These are phyloP conservation scores for Sminthurinus aureus DNA, from an alignment of 2,888 invertebrate species.

Conservation along the genomic window DNA sequence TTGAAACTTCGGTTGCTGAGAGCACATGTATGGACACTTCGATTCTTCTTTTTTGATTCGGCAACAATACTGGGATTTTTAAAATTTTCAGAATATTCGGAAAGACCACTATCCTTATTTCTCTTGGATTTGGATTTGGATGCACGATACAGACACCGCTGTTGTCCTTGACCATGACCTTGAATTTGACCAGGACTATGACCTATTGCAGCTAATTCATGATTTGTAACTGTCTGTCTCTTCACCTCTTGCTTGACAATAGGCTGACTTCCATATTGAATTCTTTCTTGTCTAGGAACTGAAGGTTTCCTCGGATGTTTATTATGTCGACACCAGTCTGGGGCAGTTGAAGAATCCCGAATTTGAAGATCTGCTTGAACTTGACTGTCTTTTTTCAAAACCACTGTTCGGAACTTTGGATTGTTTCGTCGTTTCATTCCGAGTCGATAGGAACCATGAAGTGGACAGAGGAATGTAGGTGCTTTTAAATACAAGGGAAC, in stretches of 20 bases:
- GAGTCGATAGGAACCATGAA: constrained; percentile 26
- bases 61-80: constrained; percentile 24
- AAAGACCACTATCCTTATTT: not conserved
- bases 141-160: too few species aligned
- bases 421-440: constrained; percentile 25
- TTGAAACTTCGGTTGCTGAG: constrained; percentile 17
- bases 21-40: constrained; percentile 5
- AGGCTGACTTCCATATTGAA: not conserved
- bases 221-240: not conserved
- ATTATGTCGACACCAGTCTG: not conserved
- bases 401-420: constrained; percentile 18
- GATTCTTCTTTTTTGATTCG: constrained; percentile 22
- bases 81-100: constrained; percentile 34
- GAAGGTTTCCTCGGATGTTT: not conserved
- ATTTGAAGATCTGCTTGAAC: constrained; percentile 22
- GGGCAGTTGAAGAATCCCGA: not conserved
- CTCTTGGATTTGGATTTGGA: not conserved
- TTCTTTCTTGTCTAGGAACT: not conserved
- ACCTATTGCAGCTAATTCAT: not conserved
- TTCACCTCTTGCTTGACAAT: not conserved
- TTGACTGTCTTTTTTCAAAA: constrained; percentile 21
- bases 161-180: too few species aligned
- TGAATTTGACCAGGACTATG: not conserved
- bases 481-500: not conserved
- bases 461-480: constrained; percentile 16